Conservation (phyloP, 2,888 invertebrate genomes). For the Yponomeuta cagnagella region DNA sequence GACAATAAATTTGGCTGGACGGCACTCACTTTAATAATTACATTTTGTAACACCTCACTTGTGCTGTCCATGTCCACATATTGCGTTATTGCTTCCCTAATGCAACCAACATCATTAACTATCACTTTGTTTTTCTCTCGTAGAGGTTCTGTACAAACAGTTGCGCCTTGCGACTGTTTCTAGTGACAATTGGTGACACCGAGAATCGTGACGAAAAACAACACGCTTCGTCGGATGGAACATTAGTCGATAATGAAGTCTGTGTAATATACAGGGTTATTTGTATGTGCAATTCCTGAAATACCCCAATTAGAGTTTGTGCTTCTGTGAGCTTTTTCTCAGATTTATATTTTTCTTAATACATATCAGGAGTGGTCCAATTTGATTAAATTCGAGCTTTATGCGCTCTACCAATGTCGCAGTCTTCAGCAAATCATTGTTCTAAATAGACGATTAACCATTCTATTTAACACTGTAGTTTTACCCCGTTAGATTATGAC, state of each 20-base stretch:
- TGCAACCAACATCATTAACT: background rate
- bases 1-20: background rate
- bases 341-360: no score
- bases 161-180: background rate
- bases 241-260: background rate
- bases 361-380: no score
- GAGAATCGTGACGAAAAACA: background rate
- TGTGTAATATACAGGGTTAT: background rate
- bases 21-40: background rate
- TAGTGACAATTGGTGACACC: background rate
- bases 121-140: background rate
- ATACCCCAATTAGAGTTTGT: no score
- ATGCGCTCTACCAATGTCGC: no score
- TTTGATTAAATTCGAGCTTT: no score
- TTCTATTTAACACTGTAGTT: no score
- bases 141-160: background rate
- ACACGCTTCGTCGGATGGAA: background rate
- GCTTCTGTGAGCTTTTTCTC: no score
- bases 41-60: constrained; percentile 1
- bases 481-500: no score
- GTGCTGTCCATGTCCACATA: background rate
- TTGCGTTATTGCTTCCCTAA: background rate
- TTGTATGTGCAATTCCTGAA: no score
- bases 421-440: no score
- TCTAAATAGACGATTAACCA: no score